These are phyloP conservation scores for Typhlichthys eigenmanni DNA, from an alignment of 2,797 vertebrate species.

Conservation along the genomic window DNA sequence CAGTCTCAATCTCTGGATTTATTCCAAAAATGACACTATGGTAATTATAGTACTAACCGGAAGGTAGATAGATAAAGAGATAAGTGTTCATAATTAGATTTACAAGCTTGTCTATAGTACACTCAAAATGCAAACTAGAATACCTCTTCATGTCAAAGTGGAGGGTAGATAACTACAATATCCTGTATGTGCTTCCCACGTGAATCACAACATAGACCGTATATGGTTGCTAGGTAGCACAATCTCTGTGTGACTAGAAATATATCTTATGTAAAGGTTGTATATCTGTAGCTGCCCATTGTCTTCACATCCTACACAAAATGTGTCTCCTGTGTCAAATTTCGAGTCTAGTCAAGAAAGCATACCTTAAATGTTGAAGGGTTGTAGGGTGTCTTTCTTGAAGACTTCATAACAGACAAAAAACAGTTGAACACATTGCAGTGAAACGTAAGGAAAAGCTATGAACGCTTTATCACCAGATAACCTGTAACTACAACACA, in stretches of 20 bases:
- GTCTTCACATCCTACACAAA: constrained; percentile 18
- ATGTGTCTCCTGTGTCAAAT: constrained; percentile 13
- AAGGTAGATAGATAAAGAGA: too few species aligned
- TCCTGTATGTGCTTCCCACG: neutral
- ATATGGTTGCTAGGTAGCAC: constrained; percentile 54
- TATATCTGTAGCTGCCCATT: constrained; percentile 34
- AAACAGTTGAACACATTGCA: constrained; percentile 14
- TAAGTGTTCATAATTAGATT: too few species aligned
- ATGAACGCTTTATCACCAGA: too few species aligned
- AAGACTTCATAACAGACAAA: constrained; percentile 50
- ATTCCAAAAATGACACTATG: neutral
- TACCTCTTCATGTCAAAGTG: constrained; percentile 40
- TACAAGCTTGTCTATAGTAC: too few species aligned
- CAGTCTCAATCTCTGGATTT: neutral
- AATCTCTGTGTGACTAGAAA: constrained; percentile 32
- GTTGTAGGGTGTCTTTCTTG: constrained; percentile 24
- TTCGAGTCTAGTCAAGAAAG: neutral
- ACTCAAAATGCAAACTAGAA: constrained; percentile 32
- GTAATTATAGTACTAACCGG: neutral
- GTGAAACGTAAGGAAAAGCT: neutral
- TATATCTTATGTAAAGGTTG: neutral
- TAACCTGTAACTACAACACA: constrained; percentile 69
- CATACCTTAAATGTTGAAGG: constrained; percentile 50
- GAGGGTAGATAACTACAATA: neutral
- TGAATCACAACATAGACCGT: constrained; percentile 21